These are phyloP conservation scores for Dreissena polymorpha DNA, from an alignment of 1,140 invertebrate species.

Conservation along the genomic window DNA sequence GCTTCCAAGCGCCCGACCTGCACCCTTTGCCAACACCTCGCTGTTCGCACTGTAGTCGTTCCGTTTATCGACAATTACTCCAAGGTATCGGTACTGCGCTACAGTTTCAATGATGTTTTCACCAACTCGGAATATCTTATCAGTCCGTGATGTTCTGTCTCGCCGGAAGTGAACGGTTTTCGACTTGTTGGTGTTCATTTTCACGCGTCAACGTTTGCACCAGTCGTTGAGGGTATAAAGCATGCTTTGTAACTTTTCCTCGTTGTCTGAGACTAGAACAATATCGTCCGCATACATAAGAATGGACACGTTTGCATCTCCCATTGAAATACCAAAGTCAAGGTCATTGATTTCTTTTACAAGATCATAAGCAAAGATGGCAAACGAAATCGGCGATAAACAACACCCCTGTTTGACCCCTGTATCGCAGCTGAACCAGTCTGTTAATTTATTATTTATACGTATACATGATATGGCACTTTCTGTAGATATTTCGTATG, in stretches of 20 bases:
- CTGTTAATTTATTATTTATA: conserved; percentile 20
- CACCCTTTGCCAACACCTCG: too few relatives aligned
- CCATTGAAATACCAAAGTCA: conserved; percentile 17
- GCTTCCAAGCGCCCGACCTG: conserved; percentile 21
- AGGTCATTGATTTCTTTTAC: conserved; percentile 16
- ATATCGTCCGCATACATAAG: conserved; percentile 56
- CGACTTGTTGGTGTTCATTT: conserved; percentile 32
- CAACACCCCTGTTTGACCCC: conserved; percentile 16
- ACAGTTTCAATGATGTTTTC: conserved; percentile 21
- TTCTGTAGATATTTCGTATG: background rate
- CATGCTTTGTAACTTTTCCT: conserved; percentile 22
- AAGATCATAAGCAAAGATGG: background rate
- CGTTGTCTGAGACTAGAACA: conserved; percentile 30
- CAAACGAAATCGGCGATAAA: conserved; percentile 8
- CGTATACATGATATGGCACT: background rate
- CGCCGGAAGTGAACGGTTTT: conserved; percentile 13
- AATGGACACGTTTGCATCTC: background rate
- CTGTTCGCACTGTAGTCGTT: background rate
- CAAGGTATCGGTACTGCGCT: conserved; percentile 35
- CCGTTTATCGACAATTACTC: conserved; percentile 36
- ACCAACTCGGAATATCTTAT: background rate
- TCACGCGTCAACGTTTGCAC: conserved; percentile 37
- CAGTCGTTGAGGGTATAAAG: conserved; percentile 7
- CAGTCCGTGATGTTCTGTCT: background rate
- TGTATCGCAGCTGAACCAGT: conserved; percentile 18